These are phyloP conservation scores for Enteromius trimaculatus DNA, from an alignment of 2,797 vertebrate species.

Conservation along the genomic window DNA sequence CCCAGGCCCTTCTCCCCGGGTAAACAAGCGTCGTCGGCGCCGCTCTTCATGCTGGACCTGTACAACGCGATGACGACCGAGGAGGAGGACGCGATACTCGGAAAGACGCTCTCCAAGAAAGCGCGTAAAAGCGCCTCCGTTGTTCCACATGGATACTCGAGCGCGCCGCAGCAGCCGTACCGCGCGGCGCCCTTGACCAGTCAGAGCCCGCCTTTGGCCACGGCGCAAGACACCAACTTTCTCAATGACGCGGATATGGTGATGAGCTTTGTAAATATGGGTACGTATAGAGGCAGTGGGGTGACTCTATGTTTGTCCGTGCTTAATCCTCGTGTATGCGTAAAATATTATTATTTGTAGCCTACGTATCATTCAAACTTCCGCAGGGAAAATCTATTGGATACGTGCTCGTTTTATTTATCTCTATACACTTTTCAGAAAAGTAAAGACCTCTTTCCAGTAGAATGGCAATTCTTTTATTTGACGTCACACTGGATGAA, in stretches of 20 bases:
- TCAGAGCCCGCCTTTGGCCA: conserved; percentile 88
- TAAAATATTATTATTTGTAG: not conserved
- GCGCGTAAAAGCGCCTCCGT: conserved; percentile 83
- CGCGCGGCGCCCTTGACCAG: conserved; percentile 84
- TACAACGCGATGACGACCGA: conserved; percentile 98
- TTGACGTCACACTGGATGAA: not conserved
- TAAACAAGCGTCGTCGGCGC: conserved; percentile 96
- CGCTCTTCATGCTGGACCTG: conserved; percentile 98
- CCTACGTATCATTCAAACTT: not conserved
- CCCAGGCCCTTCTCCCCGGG: conserved; percentile 97
- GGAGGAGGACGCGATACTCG: conserved; percentile 82
- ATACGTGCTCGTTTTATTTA: not conserved
- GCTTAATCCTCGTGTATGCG: not conserved
- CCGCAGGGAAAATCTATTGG: not conserved
- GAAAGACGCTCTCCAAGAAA: conserved; percentile 79
- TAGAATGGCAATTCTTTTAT: not conserved
- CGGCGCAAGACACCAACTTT: conserved; percentile 92
- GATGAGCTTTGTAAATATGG: conserved; percentile 99
- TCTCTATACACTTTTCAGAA: not conserved
- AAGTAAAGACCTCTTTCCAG: not conserved
- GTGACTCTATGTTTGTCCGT: not conserved
- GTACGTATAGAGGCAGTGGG: conserved; percentile 76
- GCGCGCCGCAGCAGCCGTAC: conserved; percentile 69
- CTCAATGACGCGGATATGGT: conserved; percentile 99
- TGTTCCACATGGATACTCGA: conserved; percentile 86